phyloP scores from a whole-genome alignment of 2,113 vertebrate genomes.

The Cyanistes caeruleus region DNA sequence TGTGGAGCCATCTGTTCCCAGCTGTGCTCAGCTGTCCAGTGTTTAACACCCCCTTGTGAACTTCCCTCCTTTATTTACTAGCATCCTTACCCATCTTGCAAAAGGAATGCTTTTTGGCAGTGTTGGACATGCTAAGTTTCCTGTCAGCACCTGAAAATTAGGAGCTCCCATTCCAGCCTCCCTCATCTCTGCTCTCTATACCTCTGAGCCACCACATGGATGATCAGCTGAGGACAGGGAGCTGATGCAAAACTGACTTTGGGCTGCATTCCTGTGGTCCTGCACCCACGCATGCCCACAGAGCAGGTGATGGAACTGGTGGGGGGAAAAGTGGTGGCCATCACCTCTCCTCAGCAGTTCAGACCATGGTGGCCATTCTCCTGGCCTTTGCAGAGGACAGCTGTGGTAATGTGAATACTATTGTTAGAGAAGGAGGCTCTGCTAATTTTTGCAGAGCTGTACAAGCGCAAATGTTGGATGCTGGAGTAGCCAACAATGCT shows the following conservation, averaged over 20 bases:
- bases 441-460: background rate
- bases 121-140: background rate
- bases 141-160: background rate
- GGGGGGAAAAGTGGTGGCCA: background rate
- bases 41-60: background rate
- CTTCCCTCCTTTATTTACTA: background rate
- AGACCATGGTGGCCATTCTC: background rate
- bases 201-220: accelerated
- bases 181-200: background rate
- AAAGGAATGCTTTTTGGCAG: background rate
- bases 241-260: background rate
- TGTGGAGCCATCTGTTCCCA: background rate
- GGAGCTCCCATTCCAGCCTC: background rate
- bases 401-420: background rate
- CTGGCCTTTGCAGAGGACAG: background rate
- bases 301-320: background rate
- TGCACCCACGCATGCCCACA: accelerated
- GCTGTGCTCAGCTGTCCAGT: accelerated
- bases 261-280: background rate
- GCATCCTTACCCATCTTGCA: background rate
- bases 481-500: background rate
- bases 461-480: background rate
- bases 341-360: background rate
- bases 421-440: background rate
- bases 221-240: background rate